phyloP scores from a whole-genome alignment of 1,140 invertebrate genomes.

The Lutraria rhynchaena region DNA sequence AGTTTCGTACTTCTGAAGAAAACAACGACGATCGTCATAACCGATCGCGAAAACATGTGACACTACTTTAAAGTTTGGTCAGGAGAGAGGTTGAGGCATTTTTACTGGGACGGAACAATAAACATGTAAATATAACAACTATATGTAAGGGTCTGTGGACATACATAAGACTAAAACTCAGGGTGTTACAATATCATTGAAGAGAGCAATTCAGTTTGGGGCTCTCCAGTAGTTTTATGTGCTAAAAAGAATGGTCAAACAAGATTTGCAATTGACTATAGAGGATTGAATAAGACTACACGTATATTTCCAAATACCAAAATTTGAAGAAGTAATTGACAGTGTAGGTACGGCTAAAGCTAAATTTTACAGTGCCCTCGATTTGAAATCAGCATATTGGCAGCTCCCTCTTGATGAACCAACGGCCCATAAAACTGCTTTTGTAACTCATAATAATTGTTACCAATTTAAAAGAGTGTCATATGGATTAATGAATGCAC shows the following conservation, averaged over 20 bases:
- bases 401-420: too few relatives aligned
- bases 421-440: constrained; percentile 55
- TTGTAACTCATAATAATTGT: constrained; percentile 11
- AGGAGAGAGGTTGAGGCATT: too few relatives aligned
- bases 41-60: too few relatives aligned
- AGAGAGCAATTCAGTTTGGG: constrained; percentile 28
- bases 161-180: too few relatives aligned
- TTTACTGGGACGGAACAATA: too few relatives aligned
- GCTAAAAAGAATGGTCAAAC: constrained; percentile 50
- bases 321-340: constrained; percentile 26
- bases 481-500: constrained; percentile 56
- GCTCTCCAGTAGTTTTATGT: constrained; percentile 44
- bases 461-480: constrained; percentile 44
- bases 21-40: too few relatives aligned
- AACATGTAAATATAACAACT: too few relatives aligned
- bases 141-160: too few relatives aligned
- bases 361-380: constrained; percentile 19
- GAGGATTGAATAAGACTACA: constrained; percentile 49
- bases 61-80: too few relatives aligned
- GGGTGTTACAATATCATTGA: too few relatives aligned
- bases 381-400: constrained; percentile 58
- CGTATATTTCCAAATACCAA: constrained; percentile 22
- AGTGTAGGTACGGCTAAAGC: too few relatives aligned
- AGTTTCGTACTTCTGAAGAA: too few relatives aligned
- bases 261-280: constrained; percentile 61